Evolutionary conservation across 2,888 invertebrate genomes (phyloP).

Genomic region (Mayetiola destructor): DNA sequence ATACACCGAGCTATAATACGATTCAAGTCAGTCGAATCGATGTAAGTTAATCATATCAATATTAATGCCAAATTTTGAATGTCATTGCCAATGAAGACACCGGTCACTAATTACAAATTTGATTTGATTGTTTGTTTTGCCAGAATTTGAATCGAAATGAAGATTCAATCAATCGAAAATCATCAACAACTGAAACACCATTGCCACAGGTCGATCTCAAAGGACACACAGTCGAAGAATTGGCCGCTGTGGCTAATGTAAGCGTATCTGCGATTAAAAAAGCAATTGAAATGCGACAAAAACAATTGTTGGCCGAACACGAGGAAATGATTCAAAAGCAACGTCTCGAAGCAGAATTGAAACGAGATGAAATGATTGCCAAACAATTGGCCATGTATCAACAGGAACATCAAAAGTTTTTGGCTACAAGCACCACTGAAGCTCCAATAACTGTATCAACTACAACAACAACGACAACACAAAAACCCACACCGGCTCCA

Average conservation of each 20-base stretch:
- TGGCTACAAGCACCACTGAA: slow-evolving; percentile 29
- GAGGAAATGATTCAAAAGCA: slow-evolving; percentile 25
- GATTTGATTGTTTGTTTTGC: no score
- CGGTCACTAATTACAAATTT: no score
- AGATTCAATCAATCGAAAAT: slow-evolving; percentile 3
- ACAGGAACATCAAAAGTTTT: slow-evolving; percentile 40
- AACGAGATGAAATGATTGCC: slow-evolving; percentile 28
- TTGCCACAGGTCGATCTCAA: slow-evolving; percentile 24
- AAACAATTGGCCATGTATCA: slow-evolving; percentile 28
- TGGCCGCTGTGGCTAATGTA: slow-evolving; percentile 59
- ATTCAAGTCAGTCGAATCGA: slow-evolving; percentile 1
- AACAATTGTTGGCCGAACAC: slow-evolving; percentile 49
- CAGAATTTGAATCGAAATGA: no score
- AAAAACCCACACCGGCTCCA: slow-evolving; percentile 17
- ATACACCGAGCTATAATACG: background rate
- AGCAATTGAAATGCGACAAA: slow-evolving; percentile 54
- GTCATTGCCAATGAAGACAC: no score
- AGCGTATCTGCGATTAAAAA: slow-evolving; percentile 64
- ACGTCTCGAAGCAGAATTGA: slow-evolving; percentile 2
- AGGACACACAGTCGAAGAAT: slow-evolving; percentile 38
- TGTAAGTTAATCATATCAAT: no score
- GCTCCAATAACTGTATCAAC: slow-evolving; percentile 33
- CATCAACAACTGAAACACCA: slow-evolving; percentile 14
- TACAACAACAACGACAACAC: slow-evolving; percentile 26
- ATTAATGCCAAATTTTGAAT: no score